Evolutionary conservation across 2,888 invertebrate species (phyloP), one percentile per base, ranked within the genome.

Genomic region (Syrista parreyssii): DNA sequence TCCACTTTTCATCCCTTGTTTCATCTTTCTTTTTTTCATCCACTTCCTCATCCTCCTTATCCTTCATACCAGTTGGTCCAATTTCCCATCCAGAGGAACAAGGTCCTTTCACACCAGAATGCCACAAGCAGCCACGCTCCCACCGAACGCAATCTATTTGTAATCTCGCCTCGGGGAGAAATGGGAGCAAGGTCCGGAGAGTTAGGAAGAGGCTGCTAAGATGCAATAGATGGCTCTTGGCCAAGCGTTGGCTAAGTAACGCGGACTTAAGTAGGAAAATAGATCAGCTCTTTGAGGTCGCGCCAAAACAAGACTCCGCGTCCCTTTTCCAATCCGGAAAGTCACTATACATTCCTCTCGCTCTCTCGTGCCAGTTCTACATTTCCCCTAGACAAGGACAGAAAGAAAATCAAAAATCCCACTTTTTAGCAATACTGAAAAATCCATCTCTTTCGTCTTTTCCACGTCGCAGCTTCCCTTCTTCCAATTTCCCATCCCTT

Each of bases 171-270:
- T 85, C 85, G 78, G 73, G 83, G 90, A 88, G 90, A 91, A 91
- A 91, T 89, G 91, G 88, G 91, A 91, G 91, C 91, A 91, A 91
- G 91, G 91, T 91, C 88, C 90, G 87, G 86, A 86, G 88, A 90
- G 90, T 90, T 90, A 90, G 89, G 90, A 91, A 90, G 91, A 90
- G 86, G 87, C 88, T 88, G 89, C 89, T 90, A 89, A 90, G 87
- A 88, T 90, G 90, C 90, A 90, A 89, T 89, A 87, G 86, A 84
- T 90, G 91, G 91, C 90, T 85, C 83, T 82, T 80, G 82, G 90
- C 91, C 91, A 91, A 89, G 80, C 84, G 83, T 88, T 87, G 86
- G 88, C 88, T 86, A 88, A 90, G 85, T 88, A 86, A 86, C 86
- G 55, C 23, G 86, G 86, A 88, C 89, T 88, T 83, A 82, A 83